phyloP scores from a whole-genome alignment of 2,888 invertebrate genomes.

The Rhagonycha fulva region DNA sequence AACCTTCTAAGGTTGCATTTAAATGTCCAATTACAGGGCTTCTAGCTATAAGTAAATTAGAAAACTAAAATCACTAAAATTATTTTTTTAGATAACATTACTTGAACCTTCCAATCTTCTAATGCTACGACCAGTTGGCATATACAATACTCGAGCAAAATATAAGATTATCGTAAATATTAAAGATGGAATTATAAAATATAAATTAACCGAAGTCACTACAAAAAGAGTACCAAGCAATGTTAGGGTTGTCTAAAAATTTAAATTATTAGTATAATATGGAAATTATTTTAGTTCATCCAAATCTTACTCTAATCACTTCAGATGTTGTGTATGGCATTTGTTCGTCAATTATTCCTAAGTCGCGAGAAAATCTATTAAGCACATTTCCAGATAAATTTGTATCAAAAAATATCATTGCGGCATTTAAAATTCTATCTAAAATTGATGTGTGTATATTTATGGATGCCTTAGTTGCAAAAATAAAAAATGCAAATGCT shows the following conservation, averaged over 20 bases:
- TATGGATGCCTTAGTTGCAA: slow-evolving; percentile 39
- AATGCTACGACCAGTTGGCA: slow-evolving; percentile 75
- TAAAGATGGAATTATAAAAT: slow-evolving; percentile 67
- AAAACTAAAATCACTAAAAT: neutral
- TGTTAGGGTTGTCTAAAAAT: slow-evolving; percentile 58
- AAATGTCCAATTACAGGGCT: slow-evolving; percentile 51
- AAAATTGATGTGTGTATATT: slow-evolving; percentile 35
- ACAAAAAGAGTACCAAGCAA: slow-evolving; percentile 73
- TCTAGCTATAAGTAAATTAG: slow-evolving; percentile 41
- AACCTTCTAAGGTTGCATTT: slow-evolving; percentile 50
- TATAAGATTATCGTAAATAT: slow-evolving; percentile 67
- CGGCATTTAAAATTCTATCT: slow-evolving; percentile 33
- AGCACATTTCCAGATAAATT: slow-evolving; percentile 38
- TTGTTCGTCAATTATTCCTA: slow-evolving; percentile 38
- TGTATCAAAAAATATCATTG: slow-evolving; percentile 36
- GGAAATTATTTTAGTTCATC: neutral
- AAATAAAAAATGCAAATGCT: slow-evolving; percentile 39
- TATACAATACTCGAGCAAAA: slow-evolving; percentile 66
- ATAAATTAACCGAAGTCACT: slow-evolving; percentile 70
- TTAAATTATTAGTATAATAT: neutral
- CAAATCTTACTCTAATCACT: slow-evolving; percentile 30
- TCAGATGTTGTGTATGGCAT: slow-evolving; percentile 34
- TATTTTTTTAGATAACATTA: slow-evolving; percentile 48
- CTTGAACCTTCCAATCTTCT: slow-evolving; percentile 72
- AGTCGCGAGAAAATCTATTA: slow-evolving; percentile 39